Evolutionary conservation across 1,140 invertebrate genomes (phyloP).

Genomic region (Drosophila lacteicornis): DNA sequence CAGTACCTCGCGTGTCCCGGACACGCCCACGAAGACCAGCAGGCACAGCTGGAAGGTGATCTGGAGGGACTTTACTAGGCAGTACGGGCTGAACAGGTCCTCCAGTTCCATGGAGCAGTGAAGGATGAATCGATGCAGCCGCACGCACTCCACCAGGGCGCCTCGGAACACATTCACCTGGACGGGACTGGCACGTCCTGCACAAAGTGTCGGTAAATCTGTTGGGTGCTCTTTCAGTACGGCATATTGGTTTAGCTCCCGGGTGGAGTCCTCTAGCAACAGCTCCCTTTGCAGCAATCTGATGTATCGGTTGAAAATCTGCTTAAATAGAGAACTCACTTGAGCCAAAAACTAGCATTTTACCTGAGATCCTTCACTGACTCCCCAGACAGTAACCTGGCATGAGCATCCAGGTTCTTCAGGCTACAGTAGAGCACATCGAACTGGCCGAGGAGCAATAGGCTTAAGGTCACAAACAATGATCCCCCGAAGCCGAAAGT

Average conservation of each 20-base stretch:
- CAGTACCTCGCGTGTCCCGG: constrained; percentile 61
- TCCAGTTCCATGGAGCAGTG: constrained; percentile 60
- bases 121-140: constrained; percentile 71
- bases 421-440: constrained; percentile 81
- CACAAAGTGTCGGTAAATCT: constrained; percentile 37
- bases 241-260: constrained; percentile 75
- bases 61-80: constrained; percentile 76
- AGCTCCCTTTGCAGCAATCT: constrained; percentile 52
- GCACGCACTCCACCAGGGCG: constrained; percentile 68
- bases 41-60: constrained; percentile 78
- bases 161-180: constrained; percentile 28
- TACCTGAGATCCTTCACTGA: constrained; percentile 49
- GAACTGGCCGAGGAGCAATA: constrained; percentile 70
- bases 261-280: constrained; percentile 32
- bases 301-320: neutral
- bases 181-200: neutral
- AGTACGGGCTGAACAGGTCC: constrained; percentile 75
- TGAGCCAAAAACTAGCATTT: neutral
- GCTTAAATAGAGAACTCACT: neutral
- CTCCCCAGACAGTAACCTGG: constrained; percentile 44
- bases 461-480: constrained; percentile 64
- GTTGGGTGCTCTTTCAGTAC: constrained; percentile 59
- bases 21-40: constrained; percentile 74
- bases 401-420: constrained; percentile 74
- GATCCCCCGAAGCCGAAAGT: constrained; percentile 57